Percentiles rank a stretch among this genome's conserved stretches.
Conservation (phyloP, 1,140 invertebrate species). For the Onthophagus taurus region DNA sequence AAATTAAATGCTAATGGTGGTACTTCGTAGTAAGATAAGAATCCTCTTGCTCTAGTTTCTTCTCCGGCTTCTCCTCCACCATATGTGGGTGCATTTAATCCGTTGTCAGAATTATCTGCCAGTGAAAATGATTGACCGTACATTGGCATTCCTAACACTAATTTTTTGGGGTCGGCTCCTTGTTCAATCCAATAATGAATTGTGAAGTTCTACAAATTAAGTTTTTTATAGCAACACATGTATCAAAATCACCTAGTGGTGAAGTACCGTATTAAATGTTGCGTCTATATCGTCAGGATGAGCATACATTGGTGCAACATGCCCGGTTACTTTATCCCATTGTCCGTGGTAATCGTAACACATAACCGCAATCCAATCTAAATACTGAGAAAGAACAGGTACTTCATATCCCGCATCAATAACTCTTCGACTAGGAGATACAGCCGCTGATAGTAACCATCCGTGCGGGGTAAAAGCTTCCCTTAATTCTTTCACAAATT, state of each 20-base stretch:
- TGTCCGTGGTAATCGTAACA: constrained; percentile 84
- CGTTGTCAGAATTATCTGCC: constrained; percentile 45
- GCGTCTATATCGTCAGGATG: constrained; percentile 60
- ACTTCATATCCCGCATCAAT: constrained; percentile 61
- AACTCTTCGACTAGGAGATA: constrained; percentile 47
- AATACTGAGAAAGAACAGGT: constrained; percentile 53
- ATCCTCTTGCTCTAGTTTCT: constrained; percentile 68
- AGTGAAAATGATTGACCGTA: constrained; percentile 80
- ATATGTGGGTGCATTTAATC: constrained; percentile 57
- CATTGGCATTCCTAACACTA: constrained; percentile 73
- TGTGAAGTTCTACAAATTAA: constrained; percentile 56
- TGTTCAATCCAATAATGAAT: constrained; percentile 71
- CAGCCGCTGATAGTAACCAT: constrained; percentile 45
- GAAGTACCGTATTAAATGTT: constrained; percentile 63
- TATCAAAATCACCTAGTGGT: too few relatives aligned
- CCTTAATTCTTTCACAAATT: constrained; percentile 45
- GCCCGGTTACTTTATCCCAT: constrained; percentile 84
- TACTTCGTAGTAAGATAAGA: constrained; percentile 79
- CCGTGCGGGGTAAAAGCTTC: constrained; percentile 44
- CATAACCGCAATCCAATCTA: constrained; percentile 87
- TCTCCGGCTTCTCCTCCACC: constrained; percentile 69
- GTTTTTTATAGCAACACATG: too few relatives aligned
- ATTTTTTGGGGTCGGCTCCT: constrained; percentile 63
- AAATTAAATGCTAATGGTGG: too few relatives aligned
- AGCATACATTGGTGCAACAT: constrained; percentile 72